Percentiles rank a stretch among this genome's conserved stretches.
phyloP scores from a whole-genome alignment of 2,888 invertebrate genomes.

The Amphipyra berbera region DNA sequence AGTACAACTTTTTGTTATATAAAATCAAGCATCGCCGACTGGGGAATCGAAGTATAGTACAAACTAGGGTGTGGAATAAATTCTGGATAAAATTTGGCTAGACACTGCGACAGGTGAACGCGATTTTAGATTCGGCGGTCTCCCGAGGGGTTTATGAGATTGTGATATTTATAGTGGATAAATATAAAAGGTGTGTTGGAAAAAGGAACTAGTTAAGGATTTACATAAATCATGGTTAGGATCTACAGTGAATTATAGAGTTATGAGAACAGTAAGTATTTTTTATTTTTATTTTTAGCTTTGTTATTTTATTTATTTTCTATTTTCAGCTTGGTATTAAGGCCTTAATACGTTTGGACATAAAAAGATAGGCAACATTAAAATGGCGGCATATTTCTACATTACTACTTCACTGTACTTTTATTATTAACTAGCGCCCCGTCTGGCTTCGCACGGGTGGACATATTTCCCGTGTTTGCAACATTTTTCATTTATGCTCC shows the following conservation, averaged over 20 bases:
- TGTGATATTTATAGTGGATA: conserved; percentile 34
- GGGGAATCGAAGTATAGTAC: conserved; percentile 12
- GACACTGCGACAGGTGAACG: conserved; percentile 45
- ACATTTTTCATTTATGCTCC: no score
- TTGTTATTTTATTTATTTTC: no score
- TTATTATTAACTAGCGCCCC: no score
- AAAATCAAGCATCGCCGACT: conserved; percentile 10
- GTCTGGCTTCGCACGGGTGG: no score
- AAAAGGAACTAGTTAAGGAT: background rate
- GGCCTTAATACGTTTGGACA: no score
- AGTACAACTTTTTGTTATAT: conserved; percentile 13
- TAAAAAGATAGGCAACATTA: no score
- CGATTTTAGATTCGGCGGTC: conserved; percentile 34
- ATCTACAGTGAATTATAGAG: background rate
- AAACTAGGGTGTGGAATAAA: conserved; percentile 32
- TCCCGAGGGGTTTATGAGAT: conserved; percentile 27
- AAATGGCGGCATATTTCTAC: no score
- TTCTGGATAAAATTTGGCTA: conserved; percentile 45
- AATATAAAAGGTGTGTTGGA: conserved; percentile 21
- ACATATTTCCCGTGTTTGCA: no score
- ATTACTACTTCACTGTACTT: no score
- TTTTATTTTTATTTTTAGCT: no score
- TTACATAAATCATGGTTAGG: background rate
- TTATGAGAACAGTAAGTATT: background rate
- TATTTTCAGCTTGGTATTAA: no score